phyloP scores from a whole-genome alignment of 2,113 vertebrate genomes.

The Suricata suricatta region DNA sequence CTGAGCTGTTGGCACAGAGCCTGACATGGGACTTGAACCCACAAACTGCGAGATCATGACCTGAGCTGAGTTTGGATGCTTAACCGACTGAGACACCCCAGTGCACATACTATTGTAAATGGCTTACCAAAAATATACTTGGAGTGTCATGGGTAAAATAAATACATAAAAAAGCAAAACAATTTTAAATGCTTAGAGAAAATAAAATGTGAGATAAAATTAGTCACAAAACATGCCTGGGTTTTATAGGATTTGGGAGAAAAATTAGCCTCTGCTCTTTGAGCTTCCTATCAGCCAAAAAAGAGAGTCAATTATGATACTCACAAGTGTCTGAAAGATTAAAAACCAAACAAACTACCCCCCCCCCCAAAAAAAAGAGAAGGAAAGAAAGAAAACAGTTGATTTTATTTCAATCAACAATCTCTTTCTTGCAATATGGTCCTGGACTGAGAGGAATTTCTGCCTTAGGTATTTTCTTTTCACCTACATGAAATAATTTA shows the following conservation, averaged over 20 bases:
- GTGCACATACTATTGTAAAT: neutral
- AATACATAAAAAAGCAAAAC: neutral
- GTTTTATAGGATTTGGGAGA: neutral
- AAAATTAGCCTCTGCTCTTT: neutral
- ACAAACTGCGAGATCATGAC: no score
- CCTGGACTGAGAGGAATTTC: neutral
- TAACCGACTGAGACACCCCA: neutral
- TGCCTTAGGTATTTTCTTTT: neutral
- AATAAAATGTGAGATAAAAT: neutral
- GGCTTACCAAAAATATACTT: neutral
- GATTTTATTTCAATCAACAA: no score
- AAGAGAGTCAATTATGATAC: neutral
- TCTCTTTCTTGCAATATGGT: neutral
- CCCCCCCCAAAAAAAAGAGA: fast-evolving
- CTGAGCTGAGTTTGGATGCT: no score
- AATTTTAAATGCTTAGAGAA: neutral
- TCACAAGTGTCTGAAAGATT: neutral
- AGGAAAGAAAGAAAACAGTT: neutral
- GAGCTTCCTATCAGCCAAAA: neutral
- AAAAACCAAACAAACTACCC: neutral
- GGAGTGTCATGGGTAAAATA: neutral
- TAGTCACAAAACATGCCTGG: neutral
- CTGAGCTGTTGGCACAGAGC: no score
- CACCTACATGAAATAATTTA: neutral
- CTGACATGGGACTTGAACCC: no score